Evolutionary conservation across 2,113 vertebrate species (phyloP).

Genomic region (Athene cunicularia): DNA sequence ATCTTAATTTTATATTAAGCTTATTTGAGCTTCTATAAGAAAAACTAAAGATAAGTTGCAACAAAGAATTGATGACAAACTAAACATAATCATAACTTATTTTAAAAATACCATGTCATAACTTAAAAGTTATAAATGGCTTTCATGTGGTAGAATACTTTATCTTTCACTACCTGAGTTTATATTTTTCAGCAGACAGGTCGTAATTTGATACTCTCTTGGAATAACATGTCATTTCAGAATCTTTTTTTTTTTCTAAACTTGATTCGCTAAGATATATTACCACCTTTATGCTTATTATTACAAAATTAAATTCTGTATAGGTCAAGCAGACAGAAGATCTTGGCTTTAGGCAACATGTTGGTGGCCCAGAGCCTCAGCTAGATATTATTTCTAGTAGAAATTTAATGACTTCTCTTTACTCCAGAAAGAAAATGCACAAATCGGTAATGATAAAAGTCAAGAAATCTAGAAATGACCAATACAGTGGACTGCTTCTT

Average conservation of each 20-base stretch:
- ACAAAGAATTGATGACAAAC: background rate
- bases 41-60: background rate
- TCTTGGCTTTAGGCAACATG: background rate
- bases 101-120: background rate
- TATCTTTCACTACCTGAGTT: background rate
- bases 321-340: background rate
- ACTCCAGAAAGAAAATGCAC: background rate
- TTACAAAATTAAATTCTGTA: background rate
- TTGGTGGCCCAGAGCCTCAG: background rate
- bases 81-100: background rate
- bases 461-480: background rate
- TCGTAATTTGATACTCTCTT: background rate
- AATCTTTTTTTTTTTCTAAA: background rate
- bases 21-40: background rate
- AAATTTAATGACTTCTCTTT: background rate
- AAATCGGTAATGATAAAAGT: background rate
- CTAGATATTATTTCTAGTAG: background rate
- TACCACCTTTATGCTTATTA: background rate
- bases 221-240: background rate
- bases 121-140: background rate
- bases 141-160: background rate
- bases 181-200: background rate
- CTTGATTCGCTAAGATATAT: background rate
- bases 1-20: background rate
- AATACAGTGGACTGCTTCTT: background rate